Base-by-base conservation (phyloP, 1,140 invertebrate genomes). In the Adelges cooleyi region DNA sequence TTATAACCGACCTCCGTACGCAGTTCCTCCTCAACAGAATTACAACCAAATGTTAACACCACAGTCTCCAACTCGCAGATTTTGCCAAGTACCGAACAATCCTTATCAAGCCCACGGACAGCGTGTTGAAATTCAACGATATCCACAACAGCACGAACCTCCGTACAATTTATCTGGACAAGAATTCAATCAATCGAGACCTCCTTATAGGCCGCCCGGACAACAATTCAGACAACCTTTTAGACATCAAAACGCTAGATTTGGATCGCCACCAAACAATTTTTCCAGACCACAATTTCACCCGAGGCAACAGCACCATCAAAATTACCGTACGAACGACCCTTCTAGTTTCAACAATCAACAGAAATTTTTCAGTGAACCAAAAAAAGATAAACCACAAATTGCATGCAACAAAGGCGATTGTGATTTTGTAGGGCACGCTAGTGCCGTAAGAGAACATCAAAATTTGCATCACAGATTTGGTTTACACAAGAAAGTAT, bases 391-490 rank as follows among this genome's bases (percentile, higher is more conserved):
- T 20, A 48, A 56, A 56, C 4, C 13, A 18, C 38, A 48, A 62
- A 46, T 62, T 11, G n/a, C 56, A 29, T 62, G 56, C 25, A 10
- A 62, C 15, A 33, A 46, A 27, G 56, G 25, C 2, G 25, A 62
- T 29, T 62, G 56, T 48, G 56, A 62, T 0, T 62, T 62, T 62
- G 27, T 62, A 17, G 56, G 56, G 22, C 42, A 48, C 44, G 42
- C 56, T 33, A 20, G 13, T 48, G 56, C 56, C 22, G 15, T 62
- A 18, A 62, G 22, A 62, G 56, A 62, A 62, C 56, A 62, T 62
- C 56, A 62, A 62, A 62, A 62, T 48, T n/a, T 62, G 17, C 56
- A 62, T 29, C 56, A 62, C 33, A n/a, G 42, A 62, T 62, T 48
- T 17, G 56, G 56, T 15, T 15, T 62, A 5, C 56, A 62, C 6